These are phyloP conservation scores for human (Homo sapiens) DNA, from an alignment of 2,113 vertebrate genomes.

Conservation along the genomic window GRCh38 chr6:16254501-16255000, in stretches of 20 bases:
- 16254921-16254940: background rate
- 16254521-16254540: background rate
- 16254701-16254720: slow-evolving; percentile 92
- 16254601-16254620: slow-evolving; percentile 91
- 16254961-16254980: background rate
- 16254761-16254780: background rate
- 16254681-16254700: slow-evolving; percentile 98
- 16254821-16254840: background rate
- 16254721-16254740: slow-evolving; percentile 98
- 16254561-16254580: slow-evolving; percentile 96
- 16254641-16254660: slow-evolving; percentile 97
- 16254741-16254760: background rate
- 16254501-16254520: background rate
- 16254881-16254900: background rate
- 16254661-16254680: slow-evolving; percentile 98
- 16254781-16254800: background rate
- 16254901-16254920: background rate
- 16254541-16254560: slow-evolving; percentile 71
- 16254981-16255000: background rate
- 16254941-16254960: background rate
- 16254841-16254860: background rate
- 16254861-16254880: background rate
- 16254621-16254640: slow-evolving; percentile 91
- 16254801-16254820: too few relatives aligned
- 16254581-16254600: slow-evolving; percentile 92